Base-by-base conservation (phyloP, 37 sponge, comb jelly and placozoan species). In the Halichondria panicea region DNA sequence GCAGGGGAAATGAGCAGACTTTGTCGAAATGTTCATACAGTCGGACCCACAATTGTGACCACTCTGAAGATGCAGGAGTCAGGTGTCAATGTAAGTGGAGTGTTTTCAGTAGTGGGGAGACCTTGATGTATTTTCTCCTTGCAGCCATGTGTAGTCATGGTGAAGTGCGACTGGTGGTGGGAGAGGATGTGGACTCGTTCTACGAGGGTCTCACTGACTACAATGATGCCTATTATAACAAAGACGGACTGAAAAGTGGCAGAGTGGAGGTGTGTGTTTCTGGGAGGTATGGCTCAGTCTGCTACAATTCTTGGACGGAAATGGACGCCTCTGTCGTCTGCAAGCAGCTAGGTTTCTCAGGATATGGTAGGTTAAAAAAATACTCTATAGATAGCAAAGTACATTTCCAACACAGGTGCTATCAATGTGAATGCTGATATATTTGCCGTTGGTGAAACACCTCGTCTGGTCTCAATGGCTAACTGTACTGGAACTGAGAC, bases 261-360 rank as follows among this genome's bases (percentile, higher is more conserved):
- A 71, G 81, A 53, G 81, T 81, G 42, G 81, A 81, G 43, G 66
- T 81, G 42, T 81, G 81, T 52, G 21, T 72, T 13, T 54, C 55
- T 41, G 81, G 81, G 19, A 72, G 65, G 11, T 81, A 72, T 72
- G 81, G 81, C 35, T 54, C 81, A 3, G 55, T 81, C 63, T 81
- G 81, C 42, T 28, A 63, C 48, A 36, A 72, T n/a, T 50, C 32
- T 13, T 81, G 81, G 81, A 74, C 54, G 41, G 25, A 81, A 28
- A 28, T 12, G 42, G 81, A 81, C 54, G 81, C 81, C 25, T 54
- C 81, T 52, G 73, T 81, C 4, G 81, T 81, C 30, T 81, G 81
- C 50, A 53, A 54, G 55, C 81, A 81, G 31, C 74, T 72, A 0
- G 66, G 74, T 32, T 72, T 81, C 42, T 81, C 81, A 35, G 56